Base-by-base conservation (phyloP, 2,888 invertebrate genomes). In the Pollenia angustigena region DNA sequence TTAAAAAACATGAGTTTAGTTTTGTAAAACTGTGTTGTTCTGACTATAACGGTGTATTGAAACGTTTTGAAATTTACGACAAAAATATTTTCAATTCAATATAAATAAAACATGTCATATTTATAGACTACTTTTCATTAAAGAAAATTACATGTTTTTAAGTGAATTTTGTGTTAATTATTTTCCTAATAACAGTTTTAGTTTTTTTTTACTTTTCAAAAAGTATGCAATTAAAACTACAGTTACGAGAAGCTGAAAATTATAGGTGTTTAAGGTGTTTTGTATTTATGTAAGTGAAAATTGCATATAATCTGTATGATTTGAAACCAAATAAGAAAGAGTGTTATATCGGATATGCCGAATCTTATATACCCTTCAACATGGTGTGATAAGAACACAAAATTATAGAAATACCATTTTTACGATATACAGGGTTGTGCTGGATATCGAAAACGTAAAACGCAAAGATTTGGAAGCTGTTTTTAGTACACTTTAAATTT, bases 141-240 rank as follows among this genome's bases (percentile, higher is more conserved):
- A 54, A 58, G 58, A 11, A 72, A 46, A 52, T 79, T 46, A 46
- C 72, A 79, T 66, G 64, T 66, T 71, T 52, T 18, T 23, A 48
- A 54, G 40, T 9, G 44, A 3, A 50, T 46, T 82, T 56, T 32
- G 8, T 50, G 44, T 69, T 71, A 72, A 72, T 79, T 79, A 46
- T 42, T 64, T 46, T 60, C 18, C 58, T 64, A 81, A 68, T 81
- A n/a, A 58, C 46, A 50, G 52, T 48, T 52, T 60, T 14, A 14
- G 6, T 4, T 56, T 68, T 18, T 18, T 74, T 23, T 32, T 32
- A 32, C 1, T 32, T 60, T 9, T 16, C 10, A 23, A 74, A 75
- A 46, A 62, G 18, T 69, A 10, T 71, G 42, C 64, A 85, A 85
- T 85, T 85, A 85, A 85, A 71, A 64, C 18, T 58, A 71, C 71